Evolutionary conservation across 2,888 invertebrate genomes (phyloP), one percentile per base, ranked within the genome.

Genomic region (Miltochrista miniata): DNA sequence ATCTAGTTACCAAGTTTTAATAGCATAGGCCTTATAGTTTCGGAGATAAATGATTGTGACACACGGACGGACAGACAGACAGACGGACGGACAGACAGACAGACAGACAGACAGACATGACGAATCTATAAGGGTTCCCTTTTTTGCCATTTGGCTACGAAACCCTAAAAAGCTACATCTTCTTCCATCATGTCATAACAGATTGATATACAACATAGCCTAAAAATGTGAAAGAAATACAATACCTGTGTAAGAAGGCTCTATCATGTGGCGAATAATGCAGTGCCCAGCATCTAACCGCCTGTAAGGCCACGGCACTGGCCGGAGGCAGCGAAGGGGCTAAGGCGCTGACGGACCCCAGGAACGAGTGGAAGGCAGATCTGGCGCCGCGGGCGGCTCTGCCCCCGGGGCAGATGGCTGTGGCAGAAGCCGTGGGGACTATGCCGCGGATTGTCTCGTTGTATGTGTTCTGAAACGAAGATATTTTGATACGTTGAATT

Each of bases 271-370:
- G 95, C 0, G 96, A 95, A 81, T 98, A 98, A 71, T 96, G 94
- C 45, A 98, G 93, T 30, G 97, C 98, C 96, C 98, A 98, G 84
- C 98, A 98, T 56, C 98, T 93, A 36, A 98, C 96, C 0, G 98
- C 98, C 87, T 98, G 98, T 81, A 98, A 95, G 71, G 97, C 96
- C 15, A 98, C 90, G 0, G 98, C 94, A 7, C 97, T 97, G 37
- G 98, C 96, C 59, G 96, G 94, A 0, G 98, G 97, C 56, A 98
- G 91, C 13, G 96, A 93, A 12, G 98, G 95, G 92, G 98, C 98
- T 39, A 98, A 92, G 78, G 98, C 97, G 11, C 98, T 96, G 50
- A 98, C 96, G 0, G 98, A 98, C 77, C 98, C 98, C 13, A 98
- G 91, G 54, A 98, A 93, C 1, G 95, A 93, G 79, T 98, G 98